Evolutionary conservation across 2,797 vertebrate species (phyloP), one percentile per base, ranked within the genome.

Genomic region (Furcifer pardalis): DNA sequence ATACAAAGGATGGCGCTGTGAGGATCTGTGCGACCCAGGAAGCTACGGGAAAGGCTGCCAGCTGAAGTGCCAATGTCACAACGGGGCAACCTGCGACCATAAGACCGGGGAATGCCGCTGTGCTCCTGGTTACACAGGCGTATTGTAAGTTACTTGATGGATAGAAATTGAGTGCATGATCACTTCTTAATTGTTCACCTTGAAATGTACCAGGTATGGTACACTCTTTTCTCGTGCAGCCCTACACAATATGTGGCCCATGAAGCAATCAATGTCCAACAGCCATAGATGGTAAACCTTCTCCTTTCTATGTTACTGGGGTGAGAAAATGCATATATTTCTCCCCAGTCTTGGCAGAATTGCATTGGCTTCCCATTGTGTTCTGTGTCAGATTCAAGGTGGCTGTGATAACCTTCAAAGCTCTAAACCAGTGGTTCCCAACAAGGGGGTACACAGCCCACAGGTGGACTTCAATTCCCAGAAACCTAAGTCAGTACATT

Each of bases 1-100:
- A 17, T 99, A 97, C 96, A 97, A 97, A 72, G 99, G 99, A 44
- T 99, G 99, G 99, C 98, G 99, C 81, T 99, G 99, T 4, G 98
- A 99, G 92, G 99, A 99, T 94, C 95, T 94, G 91, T 99, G 98
- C 5, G 97, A 98, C 7, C 95, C 96, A 0, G 97, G 98, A 37
- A 98, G 96, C 93, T 99, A 99, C 1, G 99, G 99, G 93, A 99
- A 99, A 91, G 96, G 94, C 83, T 99, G 99, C 95, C 98, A 98
- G 88, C 95, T 98, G n/a, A 95, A 92, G 13, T 99, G 99, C 95
- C 98, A 99, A 85, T 99, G 99, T 91, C 97, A 96, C 94, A 98
- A 99, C 6, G 97, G 97, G 1, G 98, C 98, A 86, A 98, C 97
- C 94, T 99, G 99, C 84, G 96, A 98, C 94, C 98, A 98, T 7